Base-by-base conservation (phyloP, 2,888 invertebrate species). In the Stictocephala bisonia region DNA sequence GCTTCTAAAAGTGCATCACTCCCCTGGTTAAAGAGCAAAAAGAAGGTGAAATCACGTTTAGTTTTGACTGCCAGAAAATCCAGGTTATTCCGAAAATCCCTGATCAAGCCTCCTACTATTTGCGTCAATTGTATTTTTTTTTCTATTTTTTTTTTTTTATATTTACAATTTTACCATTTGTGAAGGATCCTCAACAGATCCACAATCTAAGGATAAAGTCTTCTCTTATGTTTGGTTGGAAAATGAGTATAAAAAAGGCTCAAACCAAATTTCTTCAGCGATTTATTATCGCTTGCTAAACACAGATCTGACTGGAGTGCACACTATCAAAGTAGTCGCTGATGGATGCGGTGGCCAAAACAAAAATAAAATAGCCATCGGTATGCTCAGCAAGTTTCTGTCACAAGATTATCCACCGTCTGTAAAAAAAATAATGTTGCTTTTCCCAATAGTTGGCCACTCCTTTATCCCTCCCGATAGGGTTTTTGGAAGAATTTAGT, bases 401-500 rank as follows among this genome's bases (percentile, higher is more conserved):
- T 26, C 60, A n/a, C 66, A 70, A 71, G 27, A 35, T 20, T 64
- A 64, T 11, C 75, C 74, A 13, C 27, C 69, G 9, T 35, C 69
- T 53, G 66, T 79, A 4, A 73, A 75, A 73, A 67, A 72, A 71
- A 31, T 74, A 74, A n/a, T 78, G 77, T 35, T 77, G 1, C 66
- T 79, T 20, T 80, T 80, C 68, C 81, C 81, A 6, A 77, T 81
- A n/a, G 73, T 75, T 0, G 81, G 81, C 1, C 80, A 81, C 73
- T 80, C 79, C 2, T 81, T 75, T 74, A 78, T 81, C 20, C 79
- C 79, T n/a, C 77, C 80, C 29, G 79, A 82, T 70, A 69, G 79
- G 20, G 73, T 81, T 41, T 81, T 81, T 74, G 79, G 79, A 20
- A 70, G 77, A 73, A 81, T 80, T 51, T 80, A 81, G 72, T 73